phyloP scores from a whole-genome alignment of 2,113 vertebrate genomes.

The Mus musculus region GRCm39 chr5:22754001-22754500 shows the following conservation, averaged over 20 bases:
- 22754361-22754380: not conserved
- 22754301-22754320: not conserved
- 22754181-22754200: not conserved
- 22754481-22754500: not conserved
- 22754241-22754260: not conserved
- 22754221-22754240: slow-evolving; percentile 1
- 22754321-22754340: slow-evolving; percentile 15
- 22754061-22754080: not conserved
- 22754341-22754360: not conserved
- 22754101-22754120: slow-evolving; percentile 2
- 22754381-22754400: not conserved
- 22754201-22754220: not conserved
- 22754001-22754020: not conserved
- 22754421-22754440: not conserved
- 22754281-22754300: not conserved
- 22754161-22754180: not conserved
- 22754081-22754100: not conserved
- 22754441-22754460: slow-evolving; percentile 1
- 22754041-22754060: not conserved
- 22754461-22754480: not conserved
- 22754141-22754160: not conserved
- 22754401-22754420: not conserved
- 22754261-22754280: not conserved
- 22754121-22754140: not conserved
- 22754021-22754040: slow-evolving; percentile 7